phyloP scores from a whole-genome alignment of 2,797 vertebrate species.

The Tangara arthus region DNA sequence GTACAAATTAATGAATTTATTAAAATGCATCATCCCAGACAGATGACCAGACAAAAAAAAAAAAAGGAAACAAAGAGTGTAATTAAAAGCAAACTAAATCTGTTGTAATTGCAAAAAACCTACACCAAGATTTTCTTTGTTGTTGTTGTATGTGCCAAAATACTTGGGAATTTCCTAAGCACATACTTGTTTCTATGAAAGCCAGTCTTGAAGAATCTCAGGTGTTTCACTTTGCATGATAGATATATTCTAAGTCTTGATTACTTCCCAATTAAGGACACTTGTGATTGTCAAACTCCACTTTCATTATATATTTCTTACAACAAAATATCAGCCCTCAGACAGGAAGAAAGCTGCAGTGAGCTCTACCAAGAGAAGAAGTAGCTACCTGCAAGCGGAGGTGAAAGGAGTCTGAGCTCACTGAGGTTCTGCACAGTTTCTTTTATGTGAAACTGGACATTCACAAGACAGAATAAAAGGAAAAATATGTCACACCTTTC shows the following conservation, averaged over 20 bases:
- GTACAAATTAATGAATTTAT: constrained; percentile 13
- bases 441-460: constrained; percentile 40
- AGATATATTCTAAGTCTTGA: constrained; percentile 42
- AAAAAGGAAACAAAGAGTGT: neutral
- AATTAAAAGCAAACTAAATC: constrained; percentile 53
- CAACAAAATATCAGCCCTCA: neutral
- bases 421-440: neutral
- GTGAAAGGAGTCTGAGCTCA: constrained; percentile 35
- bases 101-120: constrained; percentile 11
- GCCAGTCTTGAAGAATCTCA: neutral
- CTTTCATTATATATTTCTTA: constrained; percentile 37
- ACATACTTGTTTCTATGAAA: constrained; percentile 9
- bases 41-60: neutral
- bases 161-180: constrained; percentile 6
- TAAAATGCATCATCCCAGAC: neutral
- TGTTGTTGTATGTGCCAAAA: constrained; percentile 9
- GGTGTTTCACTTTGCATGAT: neutral
- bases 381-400: constrained; percentile 23
- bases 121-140: constrained; percentile 30
- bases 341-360: constrained; percentile 5
- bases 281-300: constrained; percentile 45
- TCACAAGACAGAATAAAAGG: constrained; percentile 11
- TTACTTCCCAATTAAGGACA: constrained; percentile 61
- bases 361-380: constrained; percentile 26
- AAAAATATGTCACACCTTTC: constrained; percentile 15